Base-by-base conservation (phyloP, 1,140 invertebrate genomes). In the Metopolophium dirhodum region DNA sequence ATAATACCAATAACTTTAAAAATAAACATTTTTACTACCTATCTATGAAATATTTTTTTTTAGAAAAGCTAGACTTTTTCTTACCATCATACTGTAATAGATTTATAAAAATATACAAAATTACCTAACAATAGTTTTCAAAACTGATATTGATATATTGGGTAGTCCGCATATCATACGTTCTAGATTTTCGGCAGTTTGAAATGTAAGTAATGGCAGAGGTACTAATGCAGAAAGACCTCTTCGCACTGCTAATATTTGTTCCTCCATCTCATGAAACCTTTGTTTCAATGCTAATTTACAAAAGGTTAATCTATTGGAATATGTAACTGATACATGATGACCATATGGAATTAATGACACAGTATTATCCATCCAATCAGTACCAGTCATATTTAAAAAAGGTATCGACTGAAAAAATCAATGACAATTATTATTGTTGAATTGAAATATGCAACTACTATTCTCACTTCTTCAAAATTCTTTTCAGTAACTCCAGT, bases 191-290 rank as follows among this genome's bases (percentile, higher is more conserved):
- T 96, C 95, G 2, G 96, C 96, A 8, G 97, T 97, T 93, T 97
- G 95, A 41, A 97, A 94, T 8, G 96, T 96, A 26, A 97, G 94
- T 41, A 97, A 95, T 8, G 97, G 97, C 3, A 97, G 96, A 23
- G 97, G 96, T 57, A 97, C 96, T 54, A 97, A 96, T 94, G 96
- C 96, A 0, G 96, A 95, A 96, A 97, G 97, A 6, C 97, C 97
- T 94, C 97, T 96, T 88, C 96, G 94, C 35, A 97, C 95, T 22
- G 96, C 96, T 6, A 95, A 95, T 61, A 97, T 96, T 95, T 97
- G 96, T 85, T 96, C 94, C 94, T 97, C 96, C 95, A 97, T 96
- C 95, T 97, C 96, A 94, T 97, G 96, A 45, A 97, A 95, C 57
- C 97, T 94, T 94, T 96, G 97, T 93, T 96, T 95, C 18, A 97